Evolutionary conservation across 2,888 invertebrate species (phyloP).

Genomic region (Oeneis ivallda): DNA sequence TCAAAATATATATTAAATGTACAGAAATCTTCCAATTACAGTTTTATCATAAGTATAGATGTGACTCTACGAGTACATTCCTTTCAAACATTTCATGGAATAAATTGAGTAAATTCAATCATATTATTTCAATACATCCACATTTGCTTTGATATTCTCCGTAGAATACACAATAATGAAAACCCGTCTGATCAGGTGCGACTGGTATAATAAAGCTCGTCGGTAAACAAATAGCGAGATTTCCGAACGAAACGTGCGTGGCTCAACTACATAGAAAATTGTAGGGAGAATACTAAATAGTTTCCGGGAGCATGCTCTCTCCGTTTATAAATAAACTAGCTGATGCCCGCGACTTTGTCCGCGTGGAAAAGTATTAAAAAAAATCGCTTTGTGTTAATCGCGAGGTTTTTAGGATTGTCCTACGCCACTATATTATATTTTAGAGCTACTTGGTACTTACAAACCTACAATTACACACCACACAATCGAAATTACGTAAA

Average conservation of each 20-base stretch:
- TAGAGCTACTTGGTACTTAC: too few relatives aligned
- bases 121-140: conserved; percentile 1
- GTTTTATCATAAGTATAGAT: too few relatives aligned
- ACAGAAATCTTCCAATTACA: too few relatives aligned
- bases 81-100: not conserved
- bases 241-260: conserved; percentile 35
- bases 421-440: too few relatives aligned
- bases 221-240: conserved; percentile 36
- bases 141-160: not conserved
- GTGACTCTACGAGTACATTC: too few relatives aligned
- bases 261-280: conserved; percentile 29
- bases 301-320: conserved; percentile 22
- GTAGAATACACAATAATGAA: conserved; percentile 23
- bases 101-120: not conserved
- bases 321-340: conserved; percentile 20
- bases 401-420: too few relatives aligned
- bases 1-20: too few relatives aligned
- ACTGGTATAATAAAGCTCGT: conserved; percentile 25
- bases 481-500: too few relatives aligned
- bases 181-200: conserved; percentile 32
- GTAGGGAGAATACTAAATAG: conserved; percentile 34
- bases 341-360: too few relatives aligned
- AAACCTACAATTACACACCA: too few relatives aligned
- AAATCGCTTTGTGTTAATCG: too few relatives aligned
- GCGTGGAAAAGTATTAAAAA: too few relatives aligned